Evolutionary conservation across 1,140 invertebrate species (phyloP).

Genomic region (Watersipora subatra): DNA sequence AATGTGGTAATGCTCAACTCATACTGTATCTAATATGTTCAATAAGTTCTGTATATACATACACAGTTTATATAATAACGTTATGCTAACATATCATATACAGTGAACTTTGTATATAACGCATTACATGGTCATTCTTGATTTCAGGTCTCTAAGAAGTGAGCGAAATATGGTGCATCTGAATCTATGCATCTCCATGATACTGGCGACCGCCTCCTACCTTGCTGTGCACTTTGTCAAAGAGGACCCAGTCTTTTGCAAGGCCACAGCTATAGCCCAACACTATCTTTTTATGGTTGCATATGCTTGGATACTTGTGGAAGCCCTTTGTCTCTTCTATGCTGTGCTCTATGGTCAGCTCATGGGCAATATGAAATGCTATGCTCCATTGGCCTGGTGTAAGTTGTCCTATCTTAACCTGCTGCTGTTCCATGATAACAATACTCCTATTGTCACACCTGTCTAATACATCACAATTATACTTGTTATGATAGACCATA

Average conservation of each 20-base stretch:
- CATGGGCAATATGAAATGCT: not conserved
- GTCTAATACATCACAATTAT: too few species aligned
- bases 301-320: not conserved
- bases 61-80: too few species aligned
- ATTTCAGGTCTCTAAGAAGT: not conserved
- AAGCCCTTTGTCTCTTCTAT: not conserved
- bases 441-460: too few species aligned
- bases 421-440: too few species aligned
- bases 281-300: not conserved
- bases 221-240: not conserved
- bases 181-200: not conserved
- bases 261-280: not conserved
- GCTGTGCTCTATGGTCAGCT: not conserved
- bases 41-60: too few species aligned
- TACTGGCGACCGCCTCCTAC: not conserved
- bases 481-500: too few species aligned
- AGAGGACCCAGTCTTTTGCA: not conserved
- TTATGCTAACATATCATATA: too few species aligned
- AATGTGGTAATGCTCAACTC: too few species aligned
- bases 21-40: too few species aligned
- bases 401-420: too few species aligned
- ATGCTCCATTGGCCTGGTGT: not conserved
- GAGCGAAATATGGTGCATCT: not conserved
- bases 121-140: not conserved
- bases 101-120: too few species aligned